Evolutionary conservation across 2,113 vertebrate genomes (phyloP).

Genomic region (Chauna torquata): DNA sequence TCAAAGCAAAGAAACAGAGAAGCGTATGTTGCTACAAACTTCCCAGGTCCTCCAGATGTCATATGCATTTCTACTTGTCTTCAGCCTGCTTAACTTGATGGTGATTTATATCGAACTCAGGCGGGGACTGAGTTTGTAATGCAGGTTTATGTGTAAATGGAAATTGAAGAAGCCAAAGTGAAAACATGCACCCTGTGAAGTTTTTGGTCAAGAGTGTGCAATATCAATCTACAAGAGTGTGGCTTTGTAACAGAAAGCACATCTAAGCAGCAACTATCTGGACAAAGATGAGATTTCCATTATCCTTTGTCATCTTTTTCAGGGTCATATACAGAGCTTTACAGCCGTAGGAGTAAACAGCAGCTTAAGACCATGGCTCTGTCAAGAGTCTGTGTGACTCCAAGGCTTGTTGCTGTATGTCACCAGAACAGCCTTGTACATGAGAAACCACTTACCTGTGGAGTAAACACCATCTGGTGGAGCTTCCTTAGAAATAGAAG

Average conservation of each 20-base stretch:
- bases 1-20: background rate
- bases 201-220: background rate
- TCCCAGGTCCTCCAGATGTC: background rate
- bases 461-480: background rate
- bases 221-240: background rate
- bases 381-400: background rate
- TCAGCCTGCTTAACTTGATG: background rate
- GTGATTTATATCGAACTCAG: background rate
- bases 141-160: background rate
- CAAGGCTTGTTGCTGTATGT: background rate
- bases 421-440: background rate
- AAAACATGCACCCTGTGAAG: background rate
- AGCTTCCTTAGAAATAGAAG: background rate
- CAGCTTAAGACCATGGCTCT: background rate
- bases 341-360: background rate
- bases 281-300: background rate
- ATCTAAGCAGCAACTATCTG: background rate
- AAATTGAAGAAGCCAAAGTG: background rate
- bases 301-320: background rate
- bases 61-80: background rate
- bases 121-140: background rate
- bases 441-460: background rate
- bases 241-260: background rate
- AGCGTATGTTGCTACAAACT: background rate
- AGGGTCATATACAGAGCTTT: background rate